Evolutionary conservation across 2,797 vertebrate genomes (phyloP).

Genomic region (Neosilurus mollespiculum): DNA sequence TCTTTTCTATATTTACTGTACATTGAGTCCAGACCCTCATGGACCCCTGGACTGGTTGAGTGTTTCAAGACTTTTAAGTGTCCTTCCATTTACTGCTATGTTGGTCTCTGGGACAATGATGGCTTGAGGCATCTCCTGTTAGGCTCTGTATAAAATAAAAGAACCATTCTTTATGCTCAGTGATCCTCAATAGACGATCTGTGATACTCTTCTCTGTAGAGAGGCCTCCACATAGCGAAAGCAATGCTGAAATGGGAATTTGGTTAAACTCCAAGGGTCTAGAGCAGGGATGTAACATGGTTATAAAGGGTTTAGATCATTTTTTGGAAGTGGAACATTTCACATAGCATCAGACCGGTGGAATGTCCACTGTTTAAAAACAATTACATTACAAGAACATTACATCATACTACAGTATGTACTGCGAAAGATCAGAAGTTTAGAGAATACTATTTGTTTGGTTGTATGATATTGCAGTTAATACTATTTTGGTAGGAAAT

Average conservation of each 20-base stretch:
- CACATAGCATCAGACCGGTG: not conserved
- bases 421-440: not conserved
- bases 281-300: constrained; percentile 15
- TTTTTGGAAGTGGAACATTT: not conserved
- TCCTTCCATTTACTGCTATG: constrained; percentile 62
- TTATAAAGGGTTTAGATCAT: not conserved
- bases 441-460: not conserved
- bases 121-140: constrained; percentile 49
- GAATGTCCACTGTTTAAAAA: not conserved
- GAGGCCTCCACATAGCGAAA: constrained; percentile 10
- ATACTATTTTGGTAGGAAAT: constrained; percentile 11
- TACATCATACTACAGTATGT: not conserved
- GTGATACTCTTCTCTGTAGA: constrained; percentile 15
- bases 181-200: constrained; percentile 29
- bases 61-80: constrained; percentile 75
- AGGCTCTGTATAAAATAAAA: constrained; percentile 73
- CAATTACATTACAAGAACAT: not conserved
- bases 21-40: constrained; percentile 73
- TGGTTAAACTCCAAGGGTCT: constrained; percentile 15
- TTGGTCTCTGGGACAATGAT: constrained; percentile 56
- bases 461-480: not conserved
- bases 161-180: constrained; percentile 53
- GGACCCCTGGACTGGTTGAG: constrained; percentile 32
- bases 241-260: constrained; percentile 29
- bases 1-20: no score